Evolutionary conservation across 2,888 invertebrate genomes (phyloP), one percentile per base, ranked within the genome.

Genomic region (Lochmaea capreae): DNA sequence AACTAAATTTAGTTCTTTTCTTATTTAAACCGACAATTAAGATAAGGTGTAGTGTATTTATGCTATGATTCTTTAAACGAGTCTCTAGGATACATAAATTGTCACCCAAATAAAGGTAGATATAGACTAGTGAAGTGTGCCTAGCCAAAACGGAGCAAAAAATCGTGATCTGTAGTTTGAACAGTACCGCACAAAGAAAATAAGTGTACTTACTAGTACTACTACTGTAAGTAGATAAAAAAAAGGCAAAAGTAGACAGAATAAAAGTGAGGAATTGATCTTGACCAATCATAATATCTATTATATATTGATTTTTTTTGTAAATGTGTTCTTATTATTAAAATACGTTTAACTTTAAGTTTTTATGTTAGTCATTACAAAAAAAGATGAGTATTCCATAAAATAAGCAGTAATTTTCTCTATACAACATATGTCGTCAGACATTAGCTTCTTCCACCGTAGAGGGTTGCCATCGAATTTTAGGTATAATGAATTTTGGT

Each of bases 341-440:
- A 46, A 68, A 61, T 69, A 46, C 69, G 69, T 62, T n/a, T 69
- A 69, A 69, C 14, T 14, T 57, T 4, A 33, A 22, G 43, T 67
- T 61, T 68, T 68, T 68, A 26, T 46, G 26, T 61, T 63, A 43
- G 49, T 69, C 39, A 63, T 69, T 69, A 57, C 63, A 63, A 62
- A 63, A 71, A 70, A 65, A 54, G 39, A 39, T 39, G 54, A 52
- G 62, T 65, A 71, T 71, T 71, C 12, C 58, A 71, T 71, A 65
- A 65, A 71, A 71, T 71, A 65, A 71, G 65, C 65, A 33, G 65
- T 57, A 65, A 71, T 71, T 71, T 71, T 42, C 42, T 71, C 71
- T 71, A 65, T 71, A 71, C 16, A 71, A 71, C 71, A 71, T 71
- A 71, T 71, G 71, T 71, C 65, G 71, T 71, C 71, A 71, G 70